phyloP scores from a whole-genome alignment of 2,888 invertebrate genomes.

The Volucella inflata region DNA sequence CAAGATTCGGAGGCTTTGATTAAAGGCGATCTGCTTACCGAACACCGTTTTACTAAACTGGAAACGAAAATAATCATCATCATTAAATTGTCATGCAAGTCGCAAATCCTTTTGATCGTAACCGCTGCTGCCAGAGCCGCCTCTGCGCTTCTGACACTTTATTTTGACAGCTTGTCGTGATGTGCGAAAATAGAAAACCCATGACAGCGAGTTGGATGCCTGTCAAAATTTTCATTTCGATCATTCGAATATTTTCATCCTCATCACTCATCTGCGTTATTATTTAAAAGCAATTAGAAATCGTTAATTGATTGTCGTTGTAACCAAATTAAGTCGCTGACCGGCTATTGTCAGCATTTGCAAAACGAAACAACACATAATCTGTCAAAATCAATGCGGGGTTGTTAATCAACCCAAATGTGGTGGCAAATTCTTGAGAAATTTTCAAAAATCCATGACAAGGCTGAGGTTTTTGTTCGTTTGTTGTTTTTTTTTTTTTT shows the following conservation, averaged over 20 bases:
- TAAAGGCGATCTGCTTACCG: slow-evolving; percentile 56
- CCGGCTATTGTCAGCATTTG: slow-evolving; percentile 19
- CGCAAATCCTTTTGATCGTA: slow-evolving; percentile 72
- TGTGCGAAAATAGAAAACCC: slow-evolving; percentile 52
- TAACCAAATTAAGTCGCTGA: slow-evolving; percentile 5
- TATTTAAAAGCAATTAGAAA: slow-evolving; percentile 57
- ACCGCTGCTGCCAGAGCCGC: slow-evolving; percentile 52
- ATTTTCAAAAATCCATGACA: slow-evolving; percentile 49
- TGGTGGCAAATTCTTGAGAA: slow-evolving; percentile 69
- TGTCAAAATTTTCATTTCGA: slow-evolving; percentile 32
- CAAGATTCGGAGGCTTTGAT: slow-evolving; percentile 75
- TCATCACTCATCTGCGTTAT: slow-evolving; percentile 3
- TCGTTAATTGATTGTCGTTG: slow-evolving; percentile 59
- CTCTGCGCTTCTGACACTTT: slow-evolving; percentile 65
- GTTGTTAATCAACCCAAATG: slow-evolving; percentile 57
- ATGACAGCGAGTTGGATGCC: slow-evolving; percentile 44
- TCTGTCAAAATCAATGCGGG: slow-evolving; percentile 33
- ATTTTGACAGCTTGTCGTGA: slow-evolving; percentile 50
- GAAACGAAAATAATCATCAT: slow-evolving; percentile 74
- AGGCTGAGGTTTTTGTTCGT: slow-evolving; percentile 26
- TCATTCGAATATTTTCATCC: background rate
- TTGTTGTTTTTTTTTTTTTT: slow-evolving; percentile 7
- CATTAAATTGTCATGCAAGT: slow-evolving; percentile 76
- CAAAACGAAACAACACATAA: slow-evolving; percentile 4
- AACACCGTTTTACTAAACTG: slow-evolving; percentile 68